Evolutionary conservation across 2,888 invertebrate species (phyloP).

Genomic region (Eurois occulta): DNA sequence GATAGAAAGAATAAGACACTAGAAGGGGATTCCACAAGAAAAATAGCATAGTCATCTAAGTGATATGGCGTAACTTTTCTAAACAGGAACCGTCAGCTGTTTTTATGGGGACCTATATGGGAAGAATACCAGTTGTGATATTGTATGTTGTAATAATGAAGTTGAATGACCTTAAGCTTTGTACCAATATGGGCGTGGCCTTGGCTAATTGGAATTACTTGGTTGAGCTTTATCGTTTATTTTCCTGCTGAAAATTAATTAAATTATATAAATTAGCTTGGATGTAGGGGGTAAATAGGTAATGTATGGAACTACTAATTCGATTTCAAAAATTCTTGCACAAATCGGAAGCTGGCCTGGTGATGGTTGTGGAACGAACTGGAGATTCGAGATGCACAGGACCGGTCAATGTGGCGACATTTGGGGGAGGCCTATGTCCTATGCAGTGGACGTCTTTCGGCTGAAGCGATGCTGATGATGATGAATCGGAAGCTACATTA

Average conservation of each 20-base stretch:
- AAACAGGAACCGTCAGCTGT: conserved; percentile 25
- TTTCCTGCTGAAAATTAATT: not conserved
- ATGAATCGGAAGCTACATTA: too few relatives aligned
- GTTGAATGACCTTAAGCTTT: conserved; percentile 38
- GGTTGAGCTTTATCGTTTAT: not conserved
- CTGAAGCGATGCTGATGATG: too few relatives aligned
- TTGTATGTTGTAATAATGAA: conserved; percentile 42
- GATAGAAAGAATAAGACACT: conserved; percentile 1
- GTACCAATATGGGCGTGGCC: conserved; percentile 2
- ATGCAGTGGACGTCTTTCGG: too few relatives aligned
- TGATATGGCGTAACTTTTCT: conserved; percentile 37
- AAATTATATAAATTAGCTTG: too few relatives aligned
- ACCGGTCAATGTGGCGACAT: too few relatives aligned
- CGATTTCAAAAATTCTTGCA: too few relatives aligned
- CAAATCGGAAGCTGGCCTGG: too few relatives aligned
- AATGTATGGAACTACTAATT: too few relatives aligned
- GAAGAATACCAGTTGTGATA: conserved; percentile 38
- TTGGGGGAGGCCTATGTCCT: too few relatives aligned
- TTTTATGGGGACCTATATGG: conserved; percentile 39
- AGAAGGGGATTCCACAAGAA: conserved; percentile 39
- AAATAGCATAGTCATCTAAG: conserved; percentile 38
- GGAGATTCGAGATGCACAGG: too few relatives aligned
- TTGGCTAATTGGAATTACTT: conserved; percentile 15
- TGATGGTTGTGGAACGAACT: too few relatives aligned
- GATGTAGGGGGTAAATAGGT: too few relatives aligned